Conservation (phyloP, 2,113 vertebrate genomes). For the Blennius ocellaris region DNA sequence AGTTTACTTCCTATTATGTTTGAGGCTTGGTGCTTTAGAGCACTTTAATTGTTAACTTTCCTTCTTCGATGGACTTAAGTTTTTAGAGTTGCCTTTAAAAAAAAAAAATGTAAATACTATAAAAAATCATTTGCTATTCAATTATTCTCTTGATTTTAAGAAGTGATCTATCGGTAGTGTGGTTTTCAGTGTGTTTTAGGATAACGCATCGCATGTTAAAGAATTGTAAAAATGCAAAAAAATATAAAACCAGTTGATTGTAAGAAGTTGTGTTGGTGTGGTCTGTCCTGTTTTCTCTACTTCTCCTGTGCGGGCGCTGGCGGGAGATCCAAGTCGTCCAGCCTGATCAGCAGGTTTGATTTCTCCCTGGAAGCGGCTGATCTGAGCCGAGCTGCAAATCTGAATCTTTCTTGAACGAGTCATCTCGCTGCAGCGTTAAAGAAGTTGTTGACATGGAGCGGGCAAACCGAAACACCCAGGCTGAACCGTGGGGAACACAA, state of each 20-base stretch:
- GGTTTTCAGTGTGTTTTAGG: slow-evolving; percentile 74
- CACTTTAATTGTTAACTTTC: slow-evolving; percentile 68
- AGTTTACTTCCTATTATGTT: slow-evolving; percentile 67
- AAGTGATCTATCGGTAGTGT: slow-evolving; percentile 67
- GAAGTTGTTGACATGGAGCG: too few species aligned
- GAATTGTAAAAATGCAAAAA: slow-evolving; percentile 84
- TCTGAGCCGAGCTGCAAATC: too few species aligned
- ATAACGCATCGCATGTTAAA: slow-evolving; percentile 73
- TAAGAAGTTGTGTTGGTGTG: slow-evolving; percentile 47
- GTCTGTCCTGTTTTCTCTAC: slow-evolving; percentile 20
- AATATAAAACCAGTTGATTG: slow-evolving; percentile 77
- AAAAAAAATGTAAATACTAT: slow-evolving; percentile 81
- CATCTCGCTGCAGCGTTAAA: too few species aligned
- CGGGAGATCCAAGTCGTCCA: neutral
- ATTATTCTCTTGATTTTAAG: slow-evolving; percentile 71
- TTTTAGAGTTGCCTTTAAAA: slow-evolving; percentile 71
- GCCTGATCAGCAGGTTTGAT: slow-evolving; percentile 19
- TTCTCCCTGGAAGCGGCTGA: neutral
- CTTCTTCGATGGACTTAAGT: slow-evolving; percentile 57
- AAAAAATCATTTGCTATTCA: slow-evolving; percentile 79
- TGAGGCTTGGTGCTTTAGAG: slow-evolving; percentile 74
- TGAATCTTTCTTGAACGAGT: too few species aligned
- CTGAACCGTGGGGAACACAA: too few species aligned
- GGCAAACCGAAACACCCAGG: too few species aligned
- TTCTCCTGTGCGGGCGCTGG: too few species aligned